Percentiles rank a stretch among this genome's conserved stretches.
phyloP scores from a whole-genome alignment of 2,888 invertebrate species.

The Tiliacea aurago region DNA sequence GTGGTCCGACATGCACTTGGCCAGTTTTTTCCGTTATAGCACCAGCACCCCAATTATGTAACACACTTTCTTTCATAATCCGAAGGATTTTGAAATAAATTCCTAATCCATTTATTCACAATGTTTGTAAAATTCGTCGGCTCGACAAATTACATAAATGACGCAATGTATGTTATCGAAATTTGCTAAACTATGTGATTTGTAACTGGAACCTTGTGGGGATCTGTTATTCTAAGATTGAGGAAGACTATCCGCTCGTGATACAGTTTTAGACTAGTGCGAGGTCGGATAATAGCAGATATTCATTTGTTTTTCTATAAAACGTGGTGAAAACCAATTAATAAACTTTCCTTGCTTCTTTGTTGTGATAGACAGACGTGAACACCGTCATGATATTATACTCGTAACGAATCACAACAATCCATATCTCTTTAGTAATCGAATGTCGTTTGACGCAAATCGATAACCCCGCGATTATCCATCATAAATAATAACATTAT shows the following conservation, averaged over 20 bases:
- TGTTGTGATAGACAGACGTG: slow-evolving; percentile 40
- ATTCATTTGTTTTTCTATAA: background rate
- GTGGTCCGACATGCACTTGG: no score
- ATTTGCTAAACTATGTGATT: no score
- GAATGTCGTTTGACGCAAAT: slow-evolving; percentile 48
- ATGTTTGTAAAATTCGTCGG: background rate
- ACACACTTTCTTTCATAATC: no score
- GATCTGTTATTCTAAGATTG: no score
- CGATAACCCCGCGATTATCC: slow-evolving; percentile 52
- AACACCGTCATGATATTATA: slow-evolving; percentile 22
- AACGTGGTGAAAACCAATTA: slow-evolving; percentile 4
- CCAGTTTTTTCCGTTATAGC: background rate
- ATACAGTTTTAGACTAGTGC: no score
- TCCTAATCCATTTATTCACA: no score
- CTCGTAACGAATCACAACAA: slow-evolving; percentile 29
- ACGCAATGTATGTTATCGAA: background rate
- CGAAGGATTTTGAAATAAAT: no score
- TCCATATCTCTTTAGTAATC: slow-evolving; percentile 31
- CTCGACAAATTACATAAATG: background rate
- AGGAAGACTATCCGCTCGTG: no score
- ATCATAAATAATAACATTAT: slow-evolving; percentile 37
- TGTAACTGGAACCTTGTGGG: no score
- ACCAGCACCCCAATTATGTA: no score
- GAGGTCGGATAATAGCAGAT: no score
- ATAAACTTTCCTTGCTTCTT: slow-evolving; percentile 50